These are phyloP conservation scores for Macrobrachium rosenbergii DNA, from an alignment of 1,140 invertebrate genomes.

Conservation along the genomic window DNA sequence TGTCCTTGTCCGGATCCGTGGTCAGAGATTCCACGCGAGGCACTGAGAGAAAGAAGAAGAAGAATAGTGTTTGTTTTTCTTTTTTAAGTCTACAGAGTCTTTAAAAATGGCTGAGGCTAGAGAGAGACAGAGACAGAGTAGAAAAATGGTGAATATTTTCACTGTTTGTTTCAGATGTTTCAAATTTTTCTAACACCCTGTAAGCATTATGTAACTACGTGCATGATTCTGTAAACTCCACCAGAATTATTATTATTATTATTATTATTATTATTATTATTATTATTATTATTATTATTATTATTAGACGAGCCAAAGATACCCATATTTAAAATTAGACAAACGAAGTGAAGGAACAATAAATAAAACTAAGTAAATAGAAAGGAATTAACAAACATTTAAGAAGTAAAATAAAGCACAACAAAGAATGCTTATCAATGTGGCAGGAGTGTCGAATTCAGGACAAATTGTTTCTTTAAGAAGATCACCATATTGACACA, in stretches of 20 bases:
- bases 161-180: neutral
- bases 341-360: neutral
- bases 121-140: neutral
- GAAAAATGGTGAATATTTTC: neutral
- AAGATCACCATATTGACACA: no score
- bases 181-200: no score
- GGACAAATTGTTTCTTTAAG: no score
- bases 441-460: no score
- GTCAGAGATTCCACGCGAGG: conserved; percentile 36
- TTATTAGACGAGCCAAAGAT: neutral
- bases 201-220: no score
- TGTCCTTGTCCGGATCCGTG: conserved; percentile 34
- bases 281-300: neutral
- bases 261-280: no score
- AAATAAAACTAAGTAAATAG: neutral
- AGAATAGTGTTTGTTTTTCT: neutral
- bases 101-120: neutral
- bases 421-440: neutral
- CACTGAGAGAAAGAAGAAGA: conserved; percentile 24
- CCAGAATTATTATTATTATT: no score
- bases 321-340: neutral
- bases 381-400: neutral
- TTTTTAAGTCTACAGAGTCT: no score
- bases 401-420: neutral
- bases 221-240: no score